Evolutionary conservation across 2,113 vertebrate genomes (phyloP).

Genomic region (Muscicapa adusta): DNA sequence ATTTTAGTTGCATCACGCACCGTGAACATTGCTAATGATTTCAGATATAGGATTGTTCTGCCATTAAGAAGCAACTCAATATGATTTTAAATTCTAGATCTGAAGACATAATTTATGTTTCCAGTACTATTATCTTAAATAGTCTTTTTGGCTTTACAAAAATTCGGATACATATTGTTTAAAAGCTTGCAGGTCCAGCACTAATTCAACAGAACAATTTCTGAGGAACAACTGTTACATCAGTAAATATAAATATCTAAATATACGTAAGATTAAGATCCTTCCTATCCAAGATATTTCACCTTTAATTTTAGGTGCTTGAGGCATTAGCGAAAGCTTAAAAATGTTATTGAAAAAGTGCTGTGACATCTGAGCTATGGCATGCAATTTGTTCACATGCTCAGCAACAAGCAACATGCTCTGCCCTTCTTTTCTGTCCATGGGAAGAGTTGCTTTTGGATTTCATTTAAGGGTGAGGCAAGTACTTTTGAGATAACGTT

Average conservation of each 20-base stretch:
- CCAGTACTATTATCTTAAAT: neutral
- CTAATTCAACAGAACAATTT: neutral
- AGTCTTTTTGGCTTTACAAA: neutral
- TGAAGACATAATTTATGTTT: neutral
- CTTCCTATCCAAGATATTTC: neutral
- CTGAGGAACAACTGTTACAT: neutral
- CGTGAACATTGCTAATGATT: neutral
- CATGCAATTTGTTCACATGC: neutral
- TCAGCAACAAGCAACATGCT: neutral
- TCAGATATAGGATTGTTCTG: neutral
- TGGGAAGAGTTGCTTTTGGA: constrained; percentile 11
- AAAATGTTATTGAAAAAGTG: neutral
- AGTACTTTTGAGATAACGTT: constrained; percentile 16
- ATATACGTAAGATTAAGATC: neutral
- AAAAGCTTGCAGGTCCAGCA: neutral
- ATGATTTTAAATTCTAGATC: neutral
- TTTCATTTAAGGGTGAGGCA: constrained; percentile 10
- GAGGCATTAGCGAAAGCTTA: neutral
- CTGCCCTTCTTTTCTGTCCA: neutral
- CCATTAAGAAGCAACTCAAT: neutral
- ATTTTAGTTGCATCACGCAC: neutral
- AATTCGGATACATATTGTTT: neutral
- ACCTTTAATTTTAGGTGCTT: constrained; percentile 16
- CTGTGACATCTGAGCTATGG: neutral
- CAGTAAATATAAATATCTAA: neutral